Conservation (phyloP, 2,888 invertebrate species). For the Platycheirus rosarum region DNA sequence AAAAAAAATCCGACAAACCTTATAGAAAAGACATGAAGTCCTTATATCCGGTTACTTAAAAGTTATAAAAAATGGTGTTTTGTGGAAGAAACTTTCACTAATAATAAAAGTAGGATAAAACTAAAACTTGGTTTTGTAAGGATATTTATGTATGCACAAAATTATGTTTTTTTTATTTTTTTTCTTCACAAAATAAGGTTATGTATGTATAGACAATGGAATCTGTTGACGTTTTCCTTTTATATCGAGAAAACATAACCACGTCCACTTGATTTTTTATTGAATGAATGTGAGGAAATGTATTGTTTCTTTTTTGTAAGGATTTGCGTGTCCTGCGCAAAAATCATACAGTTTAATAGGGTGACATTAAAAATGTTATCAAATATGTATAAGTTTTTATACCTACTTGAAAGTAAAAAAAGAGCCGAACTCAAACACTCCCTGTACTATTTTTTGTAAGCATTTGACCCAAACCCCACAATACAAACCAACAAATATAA, state of each 20-base stretch:
- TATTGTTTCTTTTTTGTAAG: conserved; percentile 24
- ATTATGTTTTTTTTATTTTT: background rate
- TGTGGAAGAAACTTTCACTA: too few relatives aligned
- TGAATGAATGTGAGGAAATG: conserved; percentile 44
- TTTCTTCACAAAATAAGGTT: conserved; percentile 48
- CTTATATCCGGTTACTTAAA: background rate
- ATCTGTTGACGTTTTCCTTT: conserved; percentile 52
- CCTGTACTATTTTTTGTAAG: too few relatives aligned
- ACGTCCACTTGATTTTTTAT: conserved; percentile 49
- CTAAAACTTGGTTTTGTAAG: conserved; percentile 7
- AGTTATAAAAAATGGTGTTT: too few relatives aligned
- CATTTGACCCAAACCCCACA: too few relatives aligned
- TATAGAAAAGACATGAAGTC: too few relatives aligned
- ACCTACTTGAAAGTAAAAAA: too few relatives aligned
- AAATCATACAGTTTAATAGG: conserved; percentile 21
- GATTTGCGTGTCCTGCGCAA: conserved; percentile 70
- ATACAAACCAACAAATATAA: too few relatives aligned
- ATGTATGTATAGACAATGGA: conserved; percentile 30
- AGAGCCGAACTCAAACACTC: too few relatives aligned
- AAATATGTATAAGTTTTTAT: too few relatives aligned
- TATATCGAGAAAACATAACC: conserved; percentile 37
- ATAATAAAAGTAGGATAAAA: background rate
- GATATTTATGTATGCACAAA: background rate
- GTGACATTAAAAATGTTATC: conserved; percentile 1
- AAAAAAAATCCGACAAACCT: too few relatives aligned